These are phyloP conservation scores for Pygmarrhopalites habei DNA, from an alignment of 1,140 invertebrate genomes.

Conservation along the genomic window DNA sequence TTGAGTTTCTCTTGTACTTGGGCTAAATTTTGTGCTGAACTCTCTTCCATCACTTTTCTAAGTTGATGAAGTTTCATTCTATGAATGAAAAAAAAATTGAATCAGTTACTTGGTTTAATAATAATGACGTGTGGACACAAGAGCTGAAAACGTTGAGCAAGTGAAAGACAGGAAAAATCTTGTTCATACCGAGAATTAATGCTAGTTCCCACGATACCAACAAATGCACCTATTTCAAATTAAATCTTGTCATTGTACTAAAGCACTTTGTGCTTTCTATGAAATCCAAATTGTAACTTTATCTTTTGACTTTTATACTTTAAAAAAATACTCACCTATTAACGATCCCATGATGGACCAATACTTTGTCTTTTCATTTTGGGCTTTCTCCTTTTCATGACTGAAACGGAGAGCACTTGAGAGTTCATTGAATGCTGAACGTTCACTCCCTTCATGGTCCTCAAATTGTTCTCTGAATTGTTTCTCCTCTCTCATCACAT, in stretches of 20 bases:
- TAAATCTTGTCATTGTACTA: too few species aligned
- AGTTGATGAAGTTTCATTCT: slow-evolving; percentile 23
- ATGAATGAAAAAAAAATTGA: too few species aligned
- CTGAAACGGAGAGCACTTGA: slow-evolving; percentile 61
- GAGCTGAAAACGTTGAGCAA: too few species aligned
- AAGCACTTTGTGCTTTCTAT: too few species aligned
- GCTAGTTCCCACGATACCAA: slow-evolving; percentile 33
- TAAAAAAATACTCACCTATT: background rate
- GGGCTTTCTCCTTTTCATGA: slow-evolving; percentile 64
- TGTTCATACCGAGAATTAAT: slow-evolving; percentile 34
- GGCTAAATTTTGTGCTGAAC: background rate
- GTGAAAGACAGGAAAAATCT: too few species aligned
- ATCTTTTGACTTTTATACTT: too few species aligned
- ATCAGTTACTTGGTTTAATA: too few species aligned
- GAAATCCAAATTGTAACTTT: too few species aligned
- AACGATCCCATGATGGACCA: slow-evolving; percentile 67
- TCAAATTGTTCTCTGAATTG: slow-evolving; percentile 32
- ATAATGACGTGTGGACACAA: too few species aligned
- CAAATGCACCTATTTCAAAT: slow-evolving; percentile 45
- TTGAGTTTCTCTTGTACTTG: background rate
- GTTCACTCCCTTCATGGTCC: slow-evolving; percentile 50
- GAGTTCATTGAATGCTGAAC: slow-evolving; percentile 57
- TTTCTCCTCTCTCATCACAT: slow-evolving; percentile 36
- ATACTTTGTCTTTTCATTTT: slow-evolving; percentile 68
- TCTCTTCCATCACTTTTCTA: slow-evolving; percentile 13